Evolutionary conservation across 2,797 vertebrate species (phyloP), one percentile per base, ranked within the genome.

Genomic region (Lepidocolaptes lacrymiger): DNA sequence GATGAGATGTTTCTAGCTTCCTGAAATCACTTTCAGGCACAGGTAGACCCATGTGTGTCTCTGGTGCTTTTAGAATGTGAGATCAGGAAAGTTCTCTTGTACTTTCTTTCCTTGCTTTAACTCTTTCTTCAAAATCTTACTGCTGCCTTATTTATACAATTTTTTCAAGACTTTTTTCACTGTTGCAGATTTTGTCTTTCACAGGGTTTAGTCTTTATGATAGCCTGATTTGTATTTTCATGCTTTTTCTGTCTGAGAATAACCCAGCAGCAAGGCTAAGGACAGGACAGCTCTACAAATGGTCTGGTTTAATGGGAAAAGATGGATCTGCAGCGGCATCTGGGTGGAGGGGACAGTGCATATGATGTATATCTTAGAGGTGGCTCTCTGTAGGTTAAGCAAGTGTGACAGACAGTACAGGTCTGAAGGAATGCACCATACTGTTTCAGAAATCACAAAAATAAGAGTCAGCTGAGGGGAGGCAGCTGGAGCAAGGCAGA

Each of bases 381-480:
- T 67, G 55, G 39, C 55, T 69, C 30, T 3, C 14, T 15, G 36
- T 67, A 61, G 39, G 41, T 52, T 76, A 9, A 24, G 36, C 27
- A 79, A 71, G 21, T 39, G 36, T 39, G 61, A 63, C 59, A 56
- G 62, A 59, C 63, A 80, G 61, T 41, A 55, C 6, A 41, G 56
- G n/a, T 75, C 58, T 66, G 76, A 78, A 84, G 69, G n/a, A 84
- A 58, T 85, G 48, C 30, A 64, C 41, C 14, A 8, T 41, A 36
- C 27, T 75, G n/a, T 12, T 78, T 54, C 51, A 71, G 80, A 92
- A 85, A 73, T 88, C 34, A 68, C 44, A 82, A 74, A 82, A 83
- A 48, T 68, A 63, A 2, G 12, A 66, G 14, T 66, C 37, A 41
- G 44, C 43, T 88, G 72, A 77, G 68, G 34, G 30, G 36, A 86